Percentiles rank a stretch among this genome's conserved stretches.
Conservation (phyloP, 2,888 invertebrate genomes). For the Dexiosoma caninum region DNA sequence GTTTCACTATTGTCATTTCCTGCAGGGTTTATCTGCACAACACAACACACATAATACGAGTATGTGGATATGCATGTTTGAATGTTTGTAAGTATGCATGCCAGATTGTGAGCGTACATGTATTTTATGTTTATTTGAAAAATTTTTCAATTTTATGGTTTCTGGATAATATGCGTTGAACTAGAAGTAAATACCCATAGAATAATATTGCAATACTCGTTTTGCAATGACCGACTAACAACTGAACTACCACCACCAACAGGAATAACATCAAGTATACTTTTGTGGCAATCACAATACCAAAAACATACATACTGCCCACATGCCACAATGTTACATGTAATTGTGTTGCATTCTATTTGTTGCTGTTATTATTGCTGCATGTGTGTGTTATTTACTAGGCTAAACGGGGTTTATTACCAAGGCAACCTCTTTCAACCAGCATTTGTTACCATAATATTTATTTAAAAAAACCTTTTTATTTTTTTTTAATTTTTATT, state of each 20-base stretch:
- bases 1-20: too few species aligned
- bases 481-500: slow-evolving; percentile 6
- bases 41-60: too few species aligned
- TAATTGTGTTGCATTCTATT: slow-evolving; percentile 39
- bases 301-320: slow-evolving; percentile 1
- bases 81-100: slow-evolving; percentile 7
- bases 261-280: slow-evolving; percentile 48
- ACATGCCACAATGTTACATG: slow-evolving; percentile 58
- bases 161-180: slow-evolving; percentile 74
- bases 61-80: not conserved
- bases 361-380: not conserved
- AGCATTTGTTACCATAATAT: slow-evolving; percentile 58
- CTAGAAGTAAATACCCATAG: slow-evolving; percentile 70
- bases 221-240: slow-evolving; percentile 36
- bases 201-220: slow-evolving; percentile 37
- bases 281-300: slow-evolving; percentile 41
- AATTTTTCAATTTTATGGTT: slow-evolving; percentile 75
- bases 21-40: too few species aligned
- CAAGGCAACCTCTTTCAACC: slow-evolving; percentile 50
- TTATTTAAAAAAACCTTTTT: not conserved
- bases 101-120: slow-evolving; percentile 20
- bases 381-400: slow-evolving; percentile 22
- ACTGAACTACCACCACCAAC: slow-evolving; percentile 44
- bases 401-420: slow-evolving; percentile 55
- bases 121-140: slow-evolving; percentile 64